Base-by-base conservation (phyloP, 2,113 vertebrate species). In the Desmodus rotundus region DNA sequence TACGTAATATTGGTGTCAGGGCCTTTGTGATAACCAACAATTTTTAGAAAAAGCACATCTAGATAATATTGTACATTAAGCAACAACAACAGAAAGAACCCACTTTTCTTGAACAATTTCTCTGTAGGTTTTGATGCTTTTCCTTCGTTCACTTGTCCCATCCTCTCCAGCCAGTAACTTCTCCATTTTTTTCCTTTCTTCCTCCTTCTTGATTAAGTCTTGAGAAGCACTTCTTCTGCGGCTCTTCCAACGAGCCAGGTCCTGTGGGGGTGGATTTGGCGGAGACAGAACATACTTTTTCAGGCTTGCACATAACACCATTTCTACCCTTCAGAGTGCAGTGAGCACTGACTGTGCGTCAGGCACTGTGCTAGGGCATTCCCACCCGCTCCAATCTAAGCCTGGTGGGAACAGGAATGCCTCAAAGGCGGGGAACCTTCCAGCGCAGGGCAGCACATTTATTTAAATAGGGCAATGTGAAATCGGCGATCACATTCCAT, bases 31-130 rank as follows among this genome's bases (percentile, higher is more conserved):
- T 16, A 47, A 16, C 13, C 61, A 80, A 31, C 16, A 2, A 14
- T 14, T 63, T 73, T 87, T 77, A 91, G 52, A 9, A 88, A 94
- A 36, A 68, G 28, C 36, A 24, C 13, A 80, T 26, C 68, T 86
- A 72, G 54, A 47, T 20, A 41, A 45, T 4, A 47, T 0, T 11
- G 4, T 3, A 65, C 36, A n/a, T 41, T 54, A 22, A 65, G 68
- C 80, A 70, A 74, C 11, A 67, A 47, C 70, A 43, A 85, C 54
- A 61, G 97, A 86, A 90, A 95, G 50, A 90, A 99, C 99, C 0
- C 98, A 99, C 99, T 99, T 99, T 93, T 99, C 99, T 95, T 99
- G 98, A 73, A 99, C 99, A 14, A 99, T 99, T 97, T 99, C 99
- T 98, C 98, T 98, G 98, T 99, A 99, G 24, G 99, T 99, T 98